Conservation (phyloP, 2,113 vertebrate species). For the Ictalurus punctatus region DNA sequence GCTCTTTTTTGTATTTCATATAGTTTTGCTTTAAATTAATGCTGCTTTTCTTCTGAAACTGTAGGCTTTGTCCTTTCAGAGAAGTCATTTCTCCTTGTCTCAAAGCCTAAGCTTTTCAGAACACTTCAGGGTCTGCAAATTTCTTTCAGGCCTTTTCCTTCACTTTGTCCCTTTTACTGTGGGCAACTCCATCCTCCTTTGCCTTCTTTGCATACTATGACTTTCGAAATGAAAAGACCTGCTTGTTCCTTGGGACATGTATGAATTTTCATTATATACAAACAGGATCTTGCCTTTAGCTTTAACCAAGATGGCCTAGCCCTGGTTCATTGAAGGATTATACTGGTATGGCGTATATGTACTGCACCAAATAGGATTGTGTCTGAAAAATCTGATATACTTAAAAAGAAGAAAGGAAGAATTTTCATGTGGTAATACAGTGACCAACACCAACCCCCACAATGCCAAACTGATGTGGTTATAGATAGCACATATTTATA, state of each 20-base stretch:
- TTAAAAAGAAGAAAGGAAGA: background rate
- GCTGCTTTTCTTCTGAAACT: background rate
- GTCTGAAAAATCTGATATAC: background rate
- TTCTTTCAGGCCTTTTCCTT: background rate
- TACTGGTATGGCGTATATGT: background rate
- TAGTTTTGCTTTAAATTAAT: background rate
- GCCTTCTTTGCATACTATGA: slow-evolving; percentile 7
- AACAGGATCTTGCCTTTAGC: background rate
- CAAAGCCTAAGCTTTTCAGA: background rate
- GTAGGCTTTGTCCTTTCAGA: background rate
- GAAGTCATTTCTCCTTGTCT: background rate
- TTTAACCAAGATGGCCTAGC: background rate
- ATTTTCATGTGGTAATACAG: background rate
- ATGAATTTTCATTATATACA: slow-evolving; percentile 20
- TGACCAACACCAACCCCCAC: too few species aligned
- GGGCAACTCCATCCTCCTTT: slow-evolving; percentile 20
- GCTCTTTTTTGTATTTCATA: background rate
- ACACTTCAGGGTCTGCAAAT: background rate
- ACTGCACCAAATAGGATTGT: background rate
- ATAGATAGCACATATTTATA: background rate
- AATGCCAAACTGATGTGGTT: background rate
- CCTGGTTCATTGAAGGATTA: background rate
- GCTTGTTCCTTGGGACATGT: slow-evolving; percentile 23
- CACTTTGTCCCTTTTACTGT: slow-evolving; percentile 60
- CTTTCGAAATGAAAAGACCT: slow-evolving; percentile 43